Evolutionary conservation across 2,797 vertebrate species (phyloP), one percentile per base, ranked within the genome.

Genomic region (Oreochromis mossambicus): DNA sequence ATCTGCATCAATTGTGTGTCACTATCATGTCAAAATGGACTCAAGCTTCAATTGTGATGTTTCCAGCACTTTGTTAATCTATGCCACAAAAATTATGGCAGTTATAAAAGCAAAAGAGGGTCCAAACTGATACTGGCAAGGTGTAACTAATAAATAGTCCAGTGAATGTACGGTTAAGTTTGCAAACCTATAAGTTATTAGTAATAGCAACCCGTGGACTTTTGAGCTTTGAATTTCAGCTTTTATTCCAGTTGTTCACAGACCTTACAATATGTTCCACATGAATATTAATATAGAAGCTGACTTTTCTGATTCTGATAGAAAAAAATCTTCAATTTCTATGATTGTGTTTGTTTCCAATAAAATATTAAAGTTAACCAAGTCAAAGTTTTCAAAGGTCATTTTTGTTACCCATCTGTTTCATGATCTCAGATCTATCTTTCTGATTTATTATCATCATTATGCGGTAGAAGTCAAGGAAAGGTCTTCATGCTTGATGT

Each of bases 401-500:
- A 8, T 7, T 50, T 36, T 41, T 56, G 51, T 66, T n/a, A 68
- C 48, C 32, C 15, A 80, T 43, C 51, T 79, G 11, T 43, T 88
- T 19, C 21, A 48, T 43, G 58, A 41, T 68, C 29, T 11, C 15
- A 34, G 7, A 51, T 86, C 24, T 55, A 84, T 54, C 32, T 58
- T 15, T 7, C 10, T 48, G 34, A 41, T 86, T 43, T 88, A 26
- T 73, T 58, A 15, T 84, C 24, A 55, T 61, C 26, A 80, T 51
- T 38, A 79, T 73, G 51, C 17, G 26, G n/a, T 19, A 21, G 29
- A 83, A 54, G 85, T 89, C 78, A 85, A 50, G 63, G 46, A 81
- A 77, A 75, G 38, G 77, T 79, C 58, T 32, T 75, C 63, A 73
- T 86, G 83, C 56, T 79, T 87, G 73, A 51, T 24, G n/a, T 83